phyloP scores from a whole-genome alignment of 2,888 invertebrate genomes.

The Buathra laborator region DNA sequence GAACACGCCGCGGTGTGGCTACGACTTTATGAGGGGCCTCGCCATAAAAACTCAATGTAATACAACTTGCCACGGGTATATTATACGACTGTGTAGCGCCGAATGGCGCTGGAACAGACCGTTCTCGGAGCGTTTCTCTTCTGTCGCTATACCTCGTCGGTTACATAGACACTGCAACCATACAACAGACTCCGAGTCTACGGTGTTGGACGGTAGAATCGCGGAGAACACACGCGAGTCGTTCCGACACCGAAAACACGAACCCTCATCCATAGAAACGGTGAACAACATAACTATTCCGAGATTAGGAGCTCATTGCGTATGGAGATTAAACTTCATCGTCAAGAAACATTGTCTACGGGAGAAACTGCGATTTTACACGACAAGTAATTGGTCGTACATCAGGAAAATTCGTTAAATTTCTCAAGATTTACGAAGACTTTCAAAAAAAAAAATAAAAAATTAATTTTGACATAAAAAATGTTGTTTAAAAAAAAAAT shows the following conservation, averaged over 20 bases:
- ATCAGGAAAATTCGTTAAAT: no score
- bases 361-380: not conserved
- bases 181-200: constrained; percentile 10
- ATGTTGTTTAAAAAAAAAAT: no score
- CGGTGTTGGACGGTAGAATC: not conserved
- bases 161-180: constrained; percentile 25
- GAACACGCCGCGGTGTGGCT: constrained; percentile 74
- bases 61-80: constrained; percentile 68
- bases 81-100: constrained; percentile 31
- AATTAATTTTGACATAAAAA: no score
- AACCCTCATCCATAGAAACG: not conserved
- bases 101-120: constrained; percentile 19
- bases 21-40: constrained; percentile 79
- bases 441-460: no score
- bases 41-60: constrained; percentile 73
- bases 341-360: not conserved
- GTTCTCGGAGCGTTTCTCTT: constrained; percentile 5
- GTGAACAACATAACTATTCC: constrained; percentile 61
- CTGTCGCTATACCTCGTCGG: not conserved
- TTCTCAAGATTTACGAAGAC: no score
- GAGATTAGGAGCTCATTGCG: not conserved
- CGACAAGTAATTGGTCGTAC: no score
- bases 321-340: not conserved
- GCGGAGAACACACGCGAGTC: not conserved
- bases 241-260: not conserved